These are phyloP conservation scores for Capreolus pygargus DNA, from an alignment of 2,113 vertebrate genomes.

Conservation along the genomic window DNA sequence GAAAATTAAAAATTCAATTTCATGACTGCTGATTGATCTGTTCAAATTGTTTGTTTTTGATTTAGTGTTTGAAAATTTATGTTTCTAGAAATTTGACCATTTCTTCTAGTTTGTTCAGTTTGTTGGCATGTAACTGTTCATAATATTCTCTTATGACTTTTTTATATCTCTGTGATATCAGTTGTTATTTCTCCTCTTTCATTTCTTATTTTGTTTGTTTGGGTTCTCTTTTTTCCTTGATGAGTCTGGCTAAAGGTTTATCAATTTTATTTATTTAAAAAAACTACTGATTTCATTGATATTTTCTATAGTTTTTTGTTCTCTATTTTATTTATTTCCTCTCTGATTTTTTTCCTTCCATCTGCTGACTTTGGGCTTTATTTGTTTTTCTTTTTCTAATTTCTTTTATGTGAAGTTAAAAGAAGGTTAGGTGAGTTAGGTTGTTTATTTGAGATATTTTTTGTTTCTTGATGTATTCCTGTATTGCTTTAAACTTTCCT, in stretches of 20 bases:
- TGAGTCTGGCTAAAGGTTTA: not conserved
- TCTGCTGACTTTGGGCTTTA: not conserved
- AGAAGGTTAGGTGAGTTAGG: not conserved
- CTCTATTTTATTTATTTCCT: not conserved
- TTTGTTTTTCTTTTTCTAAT: not conserved
- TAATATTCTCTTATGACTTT: not conserved
- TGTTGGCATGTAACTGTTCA: not conserved
- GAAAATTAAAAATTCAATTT: not conserved
- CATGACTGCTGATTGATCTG: not conserved
- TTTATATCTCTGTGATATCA: not conserved
- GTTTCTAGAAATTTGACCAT: not conserved
- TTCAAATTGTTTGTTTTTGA: not conserved
- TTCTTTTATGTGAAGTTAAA: not conserved
- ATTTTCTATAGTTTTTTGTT: not conserved
- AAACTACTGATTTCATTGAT: not conserved
- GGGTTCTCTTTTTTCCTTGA: not conserved
- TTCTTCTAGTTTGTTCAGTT: not conserved
- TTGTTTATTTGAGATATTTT: not conserved
- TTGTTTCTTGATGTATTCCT: not conserved
- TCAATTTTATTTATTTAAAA: not conserved
- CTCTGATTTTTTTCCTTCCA: not conserved
- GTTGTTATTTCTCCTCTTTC: not conserved
- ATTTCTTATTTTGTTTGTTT: not conserved
- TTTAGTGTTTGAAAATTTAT: not conserved
- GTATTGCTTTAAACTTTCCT: not conserved